Evolutionary conservation across 2,888 invertebrate species (phyloP).

Genomic region (Resseliella maxima): DNA sequence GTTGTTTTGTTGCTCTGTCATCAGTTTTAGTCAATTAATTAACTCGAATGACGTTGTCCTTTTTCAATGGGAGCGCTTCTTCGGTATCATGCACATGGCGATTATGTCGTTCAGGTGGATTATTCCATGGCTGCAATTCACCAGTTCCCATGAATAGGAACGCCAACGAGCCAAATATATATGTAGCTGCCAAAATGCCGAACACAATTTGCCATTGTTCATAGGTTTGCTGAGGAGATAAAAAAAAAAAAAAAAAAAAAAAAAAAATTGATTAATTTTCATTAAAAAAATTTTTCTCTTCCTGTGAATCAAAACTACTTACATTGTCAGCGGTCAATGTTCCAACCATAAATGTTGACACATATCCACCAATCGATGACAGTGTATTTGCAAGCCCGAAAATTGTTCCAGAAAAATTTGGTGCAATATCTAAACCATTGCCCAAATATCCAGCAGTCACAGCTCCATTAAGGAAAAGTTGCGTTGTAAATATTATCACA

Average conservation of each 20-base stretch:
- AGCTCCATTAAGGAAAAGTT: constrained; percentile 85
- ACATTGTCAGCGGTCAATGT: constrained; percentile 78
- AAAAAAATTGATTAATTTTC: not conserved
- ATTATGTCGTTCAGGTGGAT: constrained; percentile 63
- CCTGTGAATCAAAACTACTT: constrained; percentile 63
- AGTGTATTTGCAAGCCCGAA: constrained; percentile 90
- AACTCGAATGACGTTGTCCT: constrained; percentile 40
- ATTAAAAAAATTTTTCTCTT: not conserved
- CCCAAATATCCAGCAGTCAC: constrained; percentile 88
- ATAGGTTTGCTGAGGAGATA: constrained; percentile 66
- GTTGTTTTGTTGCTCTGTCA: not conserved
- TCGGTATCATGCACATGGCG: constrained; percentile 62
- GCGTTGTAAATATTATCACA: constrained; percentile 81
- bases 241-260: not conserved
- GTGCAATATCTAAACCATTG: constrained; percentile 88
- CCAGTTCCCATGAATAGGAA: constrained; percentile 77
- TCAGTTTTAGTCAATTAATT: no score
- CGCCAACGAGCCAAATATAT: constrained; percentile 74
- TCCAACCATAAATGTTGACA: constrained; percentile 85
- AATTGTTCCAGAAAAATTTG: constrained; percentile 88
- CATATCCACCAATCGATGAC: constrained; percentile 84
- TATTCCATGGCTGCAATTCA: constrained; percentile 68
- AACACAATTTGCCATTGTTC: constrained; percentile 85
- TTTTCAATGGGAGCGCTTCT: constrained; percentile 67
- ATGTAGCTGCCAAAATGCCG: constrained; percentile 80